Evolutionary conservation across 1,140 invertebrate genomes (phyloP).

Genomic region (Palaemon carinicauda): DNA sequence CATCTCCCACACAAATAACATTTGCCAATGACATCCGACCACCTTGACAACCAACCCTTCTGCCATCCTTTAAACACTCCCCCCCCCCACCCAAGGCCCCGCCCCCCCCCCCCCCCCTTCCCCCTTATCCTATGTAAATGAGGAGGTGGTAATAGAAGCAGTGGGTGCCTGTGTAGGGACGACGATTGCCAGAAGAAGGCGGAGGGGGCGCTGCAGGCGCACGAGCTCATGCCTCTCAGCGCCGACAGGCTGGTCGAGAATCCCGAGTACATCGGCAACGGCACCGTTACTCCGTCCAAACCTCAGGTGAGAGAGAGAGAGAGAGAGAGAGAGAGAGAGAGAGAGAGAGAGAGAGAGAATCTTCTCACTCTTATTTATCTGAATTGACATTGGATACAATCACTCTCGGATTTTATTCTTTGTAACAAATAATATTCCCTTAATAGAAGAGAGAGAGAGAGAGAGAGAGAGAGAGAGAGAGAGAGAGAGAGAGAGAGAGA

Average conservation of each 20-base stretch:
- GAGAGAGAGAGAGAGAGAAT: no score
- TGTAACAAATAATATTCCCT: no score
- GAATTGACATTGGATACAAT: no score
- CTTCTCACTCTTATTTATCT: no score
- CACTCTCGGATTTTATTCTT: no score
- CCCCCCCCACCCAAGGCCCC: background rate
- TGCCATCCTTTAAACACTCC: background rate
- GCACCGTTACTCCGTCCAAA: constrained; percentile 6
- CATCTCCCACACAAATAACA: background rate
- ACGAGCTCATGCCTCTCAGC: constrained; percentile 47
- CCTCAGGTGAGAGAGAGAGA: constrained; percentile 16
- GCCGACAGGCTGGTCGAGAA: constrained; percentile 51
- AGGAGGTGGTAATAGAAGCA: constrained; percentile 32
- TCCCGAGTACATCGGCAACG: constrained; percentile 48
- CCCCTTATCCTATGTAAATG: background rate
- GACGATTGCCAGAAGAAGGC: constrained; percentile 48
- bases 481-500: no score
- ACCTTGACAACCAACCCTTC: background rate
- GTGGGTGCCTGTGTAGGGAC: constrained; percentile 52
- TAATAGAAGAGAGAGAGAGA: no score
- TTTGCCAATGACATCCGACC: background rate
- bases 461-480: no score
- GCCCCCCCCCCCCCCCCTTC: background rate
- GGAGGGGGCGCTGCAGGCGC: constrained; percentile 43
- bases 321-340: no score